Percentiles rank a stretch among this genome's conserved stretches.
phyloP scores from a whole-genome alignment of 2,888 invertebrate species.

The Eulithis prunata region DNA sequence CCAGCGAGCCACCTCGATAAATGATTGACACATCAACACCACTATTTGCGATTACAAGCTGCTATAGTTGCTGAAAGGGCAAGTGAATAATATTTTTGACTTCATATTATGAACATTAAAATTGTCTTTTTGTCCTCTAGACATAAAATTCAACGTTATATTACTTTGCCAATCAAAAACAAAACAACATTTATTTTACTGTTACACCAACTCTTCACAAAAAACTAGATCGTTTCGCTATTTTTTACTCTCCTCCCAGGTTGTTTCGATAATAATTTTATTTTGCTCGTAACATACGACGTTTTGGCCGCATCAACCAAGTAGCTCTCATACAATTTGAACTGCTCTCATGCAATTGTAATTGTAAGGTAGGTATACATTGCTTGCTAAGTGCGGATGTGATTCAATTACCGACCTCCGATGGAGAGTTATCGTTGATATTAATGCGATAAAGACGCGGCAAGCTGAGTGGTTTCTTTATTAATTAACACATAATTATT shows the following conservation, averaged over 20 bases:
- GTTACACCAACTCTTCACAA: background rate
- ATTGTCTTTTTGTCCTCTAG: too few relatives aligned
- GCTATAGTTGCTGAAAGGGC: background rate
- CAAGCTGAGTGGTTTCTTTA: constrained; percentile 47
- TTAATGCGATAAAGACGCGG: constrained; percentile 43
- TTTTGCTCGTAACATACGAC: background rate
- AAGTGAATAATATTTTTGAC: too few relatives aligned
- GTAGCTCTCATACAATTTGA: background rate
- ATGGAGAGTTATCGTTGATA: constrained; percentile 47
- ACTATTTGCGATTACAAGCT: constrained; percentile 20
- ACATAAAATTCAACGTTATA: too few relatives aligned
- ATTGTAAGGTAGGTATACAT: constrained; percentile 37
- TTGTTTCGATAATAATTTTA: background rate
- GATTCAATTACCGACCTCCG: constrained; percentile 45
- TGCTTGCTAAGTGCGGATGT: constrained; percentile 42
- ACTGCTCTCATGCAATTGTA: constrained; percentile 1
- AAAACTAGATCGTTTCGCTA: background rate
- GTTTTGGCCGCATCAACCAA: background rate
- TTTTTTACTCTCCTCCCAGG: background rate
- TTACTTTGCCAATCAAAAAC: background rate
- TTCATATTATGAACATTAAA: too few relatives aligned
- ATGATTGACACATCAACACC: constrained; percentile 51
- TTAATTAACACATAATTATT: constrained; percentile 60
- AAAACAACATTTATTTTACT: background rate
- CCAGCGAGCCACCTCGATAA: constrained; percentile 34